Percentiles rank a stretch among this genome's conserved stretches.
Conservation (phyloP, 1,140 invertebrate genomes). For the Drosophila hydei region DNA sequence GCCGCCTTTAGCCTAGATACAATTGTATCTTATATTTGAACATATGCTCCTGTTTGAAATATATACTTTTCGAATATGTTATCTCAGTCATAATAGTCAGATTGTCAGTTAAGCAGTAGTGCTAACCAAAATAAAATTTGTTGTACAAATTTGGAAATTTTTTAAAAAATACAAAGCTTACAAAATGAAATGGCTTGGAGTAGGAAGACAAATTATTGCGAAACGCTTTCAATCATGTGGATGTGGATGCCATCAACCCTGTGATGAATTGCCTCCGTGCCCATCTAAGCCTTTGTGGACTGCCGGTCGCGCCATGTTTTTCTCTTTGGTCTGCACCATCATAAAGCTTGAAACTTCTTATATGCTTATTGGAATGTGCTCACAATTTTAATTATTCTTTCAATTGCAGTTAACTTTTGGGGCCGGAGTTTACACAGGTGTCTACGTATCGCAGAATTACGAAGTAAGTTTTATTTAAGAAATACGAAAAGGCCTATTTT, state of each 20-base stretch:
- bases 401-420: conserved; percentile 89
- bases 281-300: conserved; percentile 55
- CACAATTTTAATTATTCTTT: conserved; percentile 3
- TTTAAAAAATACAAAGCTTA: conserved; percentile 4
- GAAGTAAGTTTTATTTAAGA: conserved; percentile 86
- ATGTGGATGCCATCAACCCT: conserved; percentile 8
- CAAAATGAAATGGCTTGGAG: conserved; percentile 61
- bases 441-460: conserved; percentile 93
- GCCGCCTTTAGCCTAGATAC: not conserved
- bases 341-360: not conserved
- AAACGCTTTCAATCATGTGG: conserved; percentile 19
- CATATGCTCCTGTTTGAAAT: no score
- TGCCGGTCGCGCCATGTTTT: conserved; percentile 13
- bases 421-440: conserved; percentile 90
- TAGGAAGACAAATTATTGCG: conserved; percentile 39
- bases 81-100: no score
- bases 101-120: no score
- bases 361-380: no score
- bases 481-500: not conserved
- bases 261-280: conserved; percentile 40
- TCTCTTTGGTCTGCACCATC: conserved; percentile 45
- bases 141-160: not conserved
- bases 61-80: no score
- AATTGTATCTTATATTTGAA: not conserved
- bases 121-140: no score